A percentile compares a stretch with the other conserved stretches of the same genome.
Conservation (phyloP, 2,888 invertebrate species). For the Macrophya annulata region DNA sequence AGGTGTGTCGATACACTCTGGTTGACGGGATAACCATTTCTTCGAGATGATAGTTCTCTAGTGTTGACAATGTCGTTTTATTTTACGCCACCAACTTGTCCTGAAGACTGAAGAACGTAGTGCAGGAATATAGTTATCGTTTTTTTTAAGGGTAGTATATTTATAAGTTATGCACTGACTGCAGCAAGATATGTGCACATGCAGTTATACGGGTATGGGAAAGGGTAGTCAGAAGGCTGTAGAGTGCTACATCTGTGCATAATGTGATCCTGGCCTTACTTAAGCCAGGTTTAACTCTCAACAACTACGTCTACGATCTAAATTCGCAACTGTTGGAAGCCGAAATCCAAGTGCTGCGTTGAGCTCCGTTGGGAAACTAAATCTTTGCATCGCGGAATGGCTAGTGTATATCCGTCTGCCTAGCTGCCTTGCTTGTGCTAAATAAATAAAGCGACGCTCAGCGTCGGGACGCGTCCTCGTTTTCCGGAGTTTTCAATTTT, state of each 20-base stretch:
- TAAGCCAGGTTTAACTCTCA: conserved; percentile 44
- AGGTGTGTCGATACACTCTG: conserved; percentile 73
- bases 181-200: neutral
- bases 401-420: conserved; percentile 43
- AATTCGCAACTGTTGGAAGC: conserved; percentile 23
- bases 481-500: conserved; percentile 69
- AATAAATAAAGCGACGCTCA: conserved; percentile 68
- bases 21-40: conserved; percentile 74
- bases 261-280: conserved; percentile 33
- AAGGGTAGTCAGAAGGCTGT: neutral
- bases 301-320: conserved; percentile 37
- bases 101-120: neutral
- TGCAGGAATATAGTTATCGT: neutral
- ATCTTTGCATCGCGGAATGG: conserved; percentile 41
- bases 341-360: neutral
- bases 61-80: conserved; percentile 17
- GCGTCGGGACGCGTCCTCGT: conserved; percentile 59
- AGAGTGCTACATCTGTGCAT: conserved; percentile 36
- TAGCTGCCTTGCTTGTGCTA: conserved; percentile 63
- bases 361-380: conserved; percentile 29
- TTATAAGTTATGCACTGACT: neutral
- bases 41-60: conserved; percentile 60
- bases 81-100: conserved; percentile 22
- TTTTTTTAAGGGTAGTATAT: neutral
- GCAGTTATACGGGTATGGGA: neutral